Percentiles rank a stretch among this genome's conserved stretches.
These are phyloP conservation scores for Sicus ferrugineus DNA, from an alignment of 2,888 invertebrate species.

Conservation along the genomic window DNA sequence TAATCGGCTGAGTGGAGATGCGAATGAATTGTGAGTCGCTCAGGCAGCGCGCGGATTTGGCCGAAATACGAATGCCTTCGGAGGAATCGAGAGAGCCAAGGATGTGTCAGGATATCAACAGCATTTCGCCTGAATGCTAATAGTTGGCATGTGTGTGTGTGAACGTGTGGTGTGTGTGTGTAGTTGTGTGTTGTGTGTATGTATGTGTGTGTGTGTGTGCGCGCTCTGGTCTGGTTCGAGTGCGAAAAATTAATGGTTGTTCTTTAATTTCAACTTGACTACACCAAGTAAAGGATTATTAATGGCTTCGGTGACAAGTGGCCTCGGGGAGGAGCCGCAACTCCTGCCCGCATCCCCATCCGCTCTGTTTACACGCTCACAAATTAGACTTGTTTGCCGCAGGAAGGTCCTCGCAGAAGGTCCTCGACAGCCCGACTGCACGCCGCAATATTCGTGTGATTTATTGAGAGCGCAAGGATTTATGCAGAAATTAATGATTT, in stretches of 20 bases:
- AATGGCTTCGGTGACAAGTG: slow-evolving; percentile 59
- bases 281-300: slow-evolving; percentile 52
- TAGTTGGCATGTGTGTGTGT: not conserved
- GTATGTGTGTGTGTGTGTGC: not conserved
- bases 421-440: not conserved
- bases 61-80: not conserved
- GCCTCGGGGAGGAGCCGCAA: slow-evolving; percentile 42
- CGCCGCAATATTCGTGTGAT: slow-evolving; percentile 43
- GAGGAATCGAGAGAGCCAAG: not conserved
- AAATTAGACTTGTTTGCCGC: slow-evolving; percentile 12
- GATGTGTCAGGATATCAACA: not conserved
- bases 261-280: slow-evolving; percentile 31
- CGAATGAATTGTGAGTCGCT: slow-evolving; percentile 45
- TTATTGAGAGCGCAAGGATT: slow-evolving; percentile 52
- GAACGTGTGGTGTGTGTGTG: too few species aligned
- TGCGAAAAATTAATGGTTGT: slow-evolving; percentile 34
- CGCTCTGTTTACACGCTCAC: slow-evolving; percentile 16
- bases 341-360: not conserved
- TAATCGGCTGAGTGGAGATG: slow-evolving; percentile 38
- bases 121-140: not conserved
- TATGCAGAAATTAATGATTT: slow-evolving; percentile 32
- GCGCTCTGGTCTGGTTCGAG: slow-evolving; percentile 30
- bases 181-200: too few species aligned
- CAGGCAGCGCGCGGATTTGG: slow-evolving; percentile 27
- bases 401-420: slow-evolving; percentile 5